phyloP scores from a whole-genome alignment of 1,140 invertebrate species.

The Vanessa tameamea region DNA sequence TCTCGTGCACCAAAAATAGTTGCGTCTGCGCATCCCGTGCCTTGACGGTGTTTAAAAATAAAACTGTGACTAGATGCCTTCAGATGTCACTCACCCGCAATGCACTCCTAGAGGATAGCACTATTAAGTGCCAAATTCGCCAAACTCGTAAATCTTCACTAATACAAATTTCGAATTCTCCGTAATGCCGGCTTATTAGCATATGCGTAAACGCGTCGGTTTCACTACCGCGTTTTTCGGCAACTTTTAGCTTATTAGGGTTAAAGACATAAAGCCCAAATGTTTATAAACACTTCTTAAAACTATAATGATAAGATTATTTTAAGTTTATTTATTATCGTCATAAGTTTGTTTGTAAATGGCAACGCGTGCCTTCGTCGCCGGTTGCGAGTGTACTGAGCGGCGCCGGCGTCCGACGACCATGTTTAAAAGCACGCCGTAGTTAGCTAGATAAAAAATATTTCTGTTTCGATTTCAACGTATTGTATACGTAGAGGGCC shows the following conservation, averaged over 20 bases:
- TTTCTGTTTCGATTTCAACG: constrained; percentile 59
- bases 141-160: constrained; percentile 62
- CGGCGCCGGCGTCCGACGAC: constrained; percentile 56
- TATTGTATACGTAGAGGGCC: constrained; percentile 53
- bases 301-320: constrained; percentile 26
- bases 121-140: constrained; percentile 54
- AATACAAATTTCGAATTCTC: constrained; percentile 63
- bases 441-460: constrained; percentile 65
- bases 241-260: constrained; percentile 31
- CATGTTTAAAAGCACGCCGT: constrained; percentile 74
- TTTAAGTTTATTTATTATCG: constrained; percentile 31
- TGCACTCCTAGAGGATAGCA: constrained; percentile 51
- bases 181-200: constrained; percentile 60
- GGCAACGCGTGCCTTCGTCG: constrained; percentile 58
- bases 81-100: constrained; percentile 72
- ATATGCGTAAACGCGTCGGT: constrained; percentile 55
- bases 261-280: constrained; percentile 27
- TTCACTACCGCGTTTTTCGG: constrained; percentile 54
- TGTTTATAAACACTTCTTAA: constrained; percentile 32
- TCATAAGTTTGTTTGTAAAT: constrained; percentile 48
- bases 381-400: constrained; percentile 68
- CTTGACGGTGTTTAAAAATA: constrained; percentile 67
- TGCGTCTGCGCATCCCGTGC: constrained; percentile 60
- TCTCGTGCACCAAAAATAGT: constrained; percentile 72
- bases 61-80: constrained; percentile 56